Evolutionary conservation across 2,113 vertebrate genomes (phyloP).

Genomic region (Prionailurus viverrinus): DNA sequence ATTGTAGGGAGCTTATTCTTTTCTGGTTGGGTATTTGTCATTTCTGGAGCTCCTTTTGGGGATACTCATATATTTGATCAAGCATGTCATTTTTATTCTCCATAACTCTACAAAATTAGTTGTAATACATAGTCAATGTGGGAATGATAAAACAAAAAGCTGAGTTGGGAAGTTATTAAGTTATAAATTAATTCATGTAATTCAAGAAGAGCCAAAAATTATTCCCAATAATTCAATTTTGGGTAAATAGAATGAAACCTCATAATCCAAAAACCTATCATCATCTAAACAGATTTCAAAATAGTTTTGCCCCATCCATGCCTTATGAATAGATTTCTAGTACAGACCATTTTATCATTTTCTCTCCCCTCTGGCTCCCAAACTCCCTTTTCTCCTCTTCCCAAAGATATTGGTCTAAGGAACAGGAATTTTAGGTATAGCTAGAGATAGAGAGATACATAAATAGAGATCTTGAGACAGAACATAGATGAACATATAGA

Average conservation of each 20-base stretch:
- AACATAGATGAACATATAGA: background rate
- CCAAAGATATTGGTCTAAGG: background rate
- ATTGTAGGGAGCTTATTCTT: background rate
- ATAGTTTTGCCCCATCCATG: background rate
- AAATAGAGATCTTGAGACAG: background rate
- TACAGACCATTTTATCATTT: background rate
- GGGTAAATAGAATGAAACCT: background rate
- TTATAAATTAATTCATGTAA: background rate
- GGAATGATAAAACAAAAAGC: background rate
- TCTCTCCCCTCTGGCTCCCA: background rate
- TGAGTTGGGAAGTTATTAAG: too few species aligned
- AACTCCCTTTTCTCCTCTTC: background rate
- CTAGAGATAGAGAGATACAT: background rate
- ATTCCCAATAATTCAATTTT: background rate
- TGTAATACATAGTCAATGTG: background rate
- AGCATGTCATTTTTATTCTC: background rate
- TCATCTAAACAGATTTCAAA: background rate
- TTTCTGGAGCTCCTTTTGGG: background rate
- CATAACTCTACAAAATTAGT: background rate
- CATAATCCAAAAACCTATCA: background rate
- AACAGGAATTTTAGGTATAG: background rate
- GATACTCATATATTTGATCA: background rate
- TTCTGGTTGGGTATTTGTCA: background rate
- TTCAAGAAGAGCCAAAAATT: background rate
- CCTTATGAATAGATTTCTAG: background rate